Evolutionary conservation across 2,113 vertebrate species (phyloP), one percentile per base, ranked within the genome.

Genomic region (Siniperca knerii): DNA sequence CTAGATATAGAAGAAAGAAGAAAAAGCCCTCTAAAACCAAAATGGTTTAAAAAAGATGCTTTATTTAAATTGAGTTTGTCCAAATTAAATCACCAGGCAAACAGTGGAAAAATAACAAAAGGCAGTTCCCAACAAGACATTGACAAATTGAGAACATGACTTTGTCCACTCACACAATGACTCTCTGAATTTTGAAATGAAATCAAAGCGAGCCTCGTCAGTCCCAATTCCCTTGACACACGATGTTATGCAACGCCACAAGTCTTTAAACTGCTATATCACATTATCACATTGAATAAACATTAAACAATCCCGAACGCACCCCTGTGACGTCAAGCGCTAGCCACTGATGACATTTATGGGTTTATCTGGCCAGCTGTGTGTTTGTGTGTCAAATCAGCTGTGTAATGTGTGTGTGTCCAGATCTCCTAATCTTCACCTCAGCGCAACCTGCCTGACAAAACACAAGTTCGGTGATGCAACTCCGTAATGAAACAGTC

Each of bases 281-380:
- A 55, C 84, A 81, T 82, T 79, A 73, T 89, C 64, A 55, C 84
- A 81, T 82, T 69, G 21, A n/a, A 46, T 74, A 90, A 87, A 87
- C 86, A 78, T 86, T 70, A 84, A 91, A 88, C 90, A 89, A 94
- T 92, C 89, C 86, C 4, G 1, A 78, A 79, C 21, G 4, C 54
- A 12, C 52, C 65, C 69, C 29, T 1, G 57, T 91, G 87, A 93
- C 84, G 82, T 94, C 90, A 90, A 80, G 25, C 42, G 2, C 71
- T 52, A 60, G 72, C 82, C 67, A 64, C 83, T 90, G 82, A 92
- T 93, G 90, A 91, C 81, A 92, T 86, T 88, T 83, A 75, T 79
- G 79, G 89, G 79, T 90, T 89, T 91, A 91, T 92, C 87, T 87
- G 60, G 64, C 84, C 90, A 92, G 89, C 86, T 93, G 93, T 81